These are phyloP conservation scores for Ondatra zibethicus DNA, from an alignment of 2,113 vertebrate species.

Conservation along the genomic window DNA sequence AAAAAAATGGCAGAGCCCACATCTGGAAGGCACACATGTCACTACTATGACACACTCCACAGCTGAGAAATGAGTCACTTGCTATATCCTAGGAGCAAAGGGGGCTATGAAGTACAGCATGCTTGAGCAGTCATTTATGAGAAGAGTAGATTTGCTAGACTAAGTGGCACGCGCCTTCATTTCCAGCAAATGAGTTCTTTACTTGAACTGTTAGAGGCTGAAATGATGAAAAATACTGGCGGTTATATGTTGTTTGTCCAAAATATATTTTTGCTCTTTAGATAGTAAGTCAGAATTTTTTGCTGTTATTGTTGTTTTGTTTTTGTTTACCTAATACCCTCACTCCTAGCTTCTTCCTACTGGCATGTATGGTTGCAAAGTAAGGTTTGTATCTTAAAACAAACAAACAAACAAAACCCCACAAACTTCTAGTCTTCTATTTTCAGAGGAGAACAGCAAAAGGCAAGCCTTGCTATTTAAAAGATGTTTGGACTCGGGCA, in stretches of 20 bases:
- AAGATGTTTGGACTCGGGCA: neutral
- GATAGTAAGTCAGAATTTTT: neutral
- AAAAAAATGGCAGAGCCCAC: neutral
- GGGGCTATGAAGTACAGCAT: neutral
- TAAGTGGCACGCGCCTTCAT: neutral
- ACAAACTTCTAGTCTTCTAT: neutral
- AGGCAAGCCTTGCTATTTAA: neutral
- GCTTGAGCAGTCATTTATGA: neutral
- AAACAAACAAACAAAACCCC: neutral
- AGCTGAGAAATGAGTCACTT: neutral
- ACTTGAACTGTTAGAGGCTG: neutral
- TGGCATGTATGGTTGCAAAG: neutral
- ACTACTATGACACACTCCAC: neutral
- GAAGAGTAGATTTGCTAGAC: neutral
- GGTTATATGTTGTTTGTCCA: neutral
- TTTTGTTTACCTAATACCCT: neutral
- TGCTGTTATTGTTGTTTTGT: neutral
- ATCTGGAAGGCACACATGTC: neutral
- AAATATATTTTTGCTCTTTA: neutral
- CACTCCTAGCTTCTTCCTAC: neutral
- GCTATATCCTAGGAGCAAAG: neutral
- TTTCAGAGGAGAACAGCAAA: neutral
- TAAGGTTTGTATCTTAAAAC: neutral
- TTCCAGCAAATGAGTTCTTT: neutral
- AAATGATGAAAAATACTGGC: slow-evolving; percentile 6